A percentile compares a stretch with the other conserved stretches of the same genome.
Conservation (phyloP, 2,888 invertebrate genomes). For the Cryptocheilus praepositus region DNA sequence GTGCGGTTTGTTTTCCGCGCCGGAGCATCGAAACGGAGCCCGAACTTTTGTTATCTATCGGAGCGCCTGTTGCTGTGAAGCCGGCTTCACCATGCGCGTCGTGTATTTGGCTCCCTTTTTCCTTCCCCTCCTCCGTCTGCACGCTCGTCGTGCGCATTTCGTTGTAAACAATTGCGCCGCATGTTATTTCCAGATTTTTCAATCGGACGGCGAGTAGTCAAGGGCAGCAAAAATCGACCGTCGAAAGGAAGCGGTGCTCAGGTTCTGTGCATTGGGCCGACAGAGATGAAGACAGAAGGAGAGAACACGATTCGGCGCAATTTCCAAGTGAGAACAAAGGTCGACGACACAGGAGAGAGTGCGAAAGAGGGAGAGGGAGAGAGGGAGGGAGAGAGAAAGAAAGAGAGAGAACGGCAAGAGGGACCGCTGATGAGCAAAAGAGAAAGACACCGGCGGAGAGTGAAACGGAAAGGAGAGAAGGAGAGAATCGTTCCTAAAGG, state of each 20-base stretch:
- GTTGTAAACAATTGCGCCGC: too few species aligned
- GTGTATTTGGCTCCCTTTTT: background rate
- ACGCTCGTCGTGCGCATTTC: too few species aligned
- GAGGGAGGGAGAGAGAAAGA: constrained; percentile 8
- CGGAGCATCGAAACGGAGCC: too few species aligned
- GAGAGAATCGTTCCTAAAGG: constrained; percentile 16
- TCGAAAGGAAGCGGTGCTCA: background rate
- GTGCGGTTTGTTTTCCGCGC: too few species aligned
- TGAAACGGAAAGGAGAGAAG: constrained; percentile 22
- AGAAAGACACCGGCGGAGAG: constrained; percentile 15
- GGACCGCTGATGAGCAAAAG: constrained; percentile 2
- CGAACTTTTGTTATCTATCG: too few species aligned
- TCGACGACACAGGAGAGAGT: constrained; percentile 64
- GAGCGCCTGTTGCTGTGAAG: too few species aligned
- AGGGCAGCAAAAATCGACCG: too few species aligned
- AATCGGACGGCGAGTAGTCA: background rate
- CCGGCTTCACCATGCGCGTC: background rate
- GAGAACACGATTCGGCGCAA: constrained; percentile 69
- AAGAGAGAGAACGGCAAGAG: background rate
- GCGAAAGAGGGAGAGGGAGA: constrained; percentile 38
- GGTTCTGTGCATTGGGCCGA: too few species aligned
- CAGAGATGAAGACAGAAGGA: constrained; percentile 39
- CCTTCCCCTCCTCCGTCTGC: constrained; percentile 8
- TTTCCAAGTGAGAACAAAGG: constrained; percentile 63
- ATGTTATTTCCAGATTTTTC: background rate